Evolutionary conservation across 2,797 vertebrate species (phyloP), one percentile per base, ranked within the genome.

Genomic region (Glossophaga mutica): DNA sequence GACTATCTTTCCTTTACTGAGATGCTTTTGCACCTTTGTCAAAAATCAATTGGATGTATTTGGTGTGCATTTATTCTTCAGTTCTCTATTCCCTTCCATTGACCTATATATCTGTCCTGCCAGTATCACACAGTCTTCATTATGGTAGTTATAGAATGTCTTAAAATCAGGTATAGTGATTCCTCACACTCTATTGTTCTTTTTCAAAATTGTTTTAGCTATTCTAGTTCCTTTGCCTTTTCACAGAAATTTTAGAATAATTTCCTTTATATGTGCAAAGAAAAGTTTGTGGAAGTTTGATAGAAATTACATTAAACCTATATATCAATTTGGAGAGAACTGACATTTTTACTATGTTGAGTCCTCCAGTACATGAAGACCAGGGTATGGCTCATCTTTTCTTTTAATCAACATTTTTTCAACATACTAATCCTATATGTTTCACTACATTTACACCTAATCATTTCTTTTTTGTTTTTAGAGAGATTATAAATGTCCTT

Each of bases 91-190:
- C 19, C 74, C 37, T 91, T 84, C 37, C 42, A 92, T 48, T 78
- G 9, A 44, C 67, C 44, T 83, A 3, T 50, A 52, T 84, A 14
- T 87, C 48, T 74, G 32, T 59, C 39, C 39, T 93, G 62, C 24
- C 62, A 91, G 67, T 34, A 55, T n/a, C 12, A 24, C 70, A 83
- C 39, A 90, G 85, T 73, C 85, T 96, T 95, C 62, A 94, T 88
- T 93, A 86, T 8, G 55, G 82, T 92, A 95, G 37, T 37, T 90
- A 22, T 82, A 42, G 4, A 83, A 65, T 84, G 37, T 92, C 62
- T 88, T 90, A 90, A 96, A 97, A 95, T 94, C 79, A 95, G 48
- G n/a, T 87, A 74, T 62, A 82, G 15, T 76, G 52, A 93, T 94
- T 93, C 34, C 34, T 94, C 78, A 92, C 73, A 92, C 77, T 67